Base-by-base conservation (phyloP, 1,140 invertebrate genomes). In the Paraescarpia echinospica region DNA sequence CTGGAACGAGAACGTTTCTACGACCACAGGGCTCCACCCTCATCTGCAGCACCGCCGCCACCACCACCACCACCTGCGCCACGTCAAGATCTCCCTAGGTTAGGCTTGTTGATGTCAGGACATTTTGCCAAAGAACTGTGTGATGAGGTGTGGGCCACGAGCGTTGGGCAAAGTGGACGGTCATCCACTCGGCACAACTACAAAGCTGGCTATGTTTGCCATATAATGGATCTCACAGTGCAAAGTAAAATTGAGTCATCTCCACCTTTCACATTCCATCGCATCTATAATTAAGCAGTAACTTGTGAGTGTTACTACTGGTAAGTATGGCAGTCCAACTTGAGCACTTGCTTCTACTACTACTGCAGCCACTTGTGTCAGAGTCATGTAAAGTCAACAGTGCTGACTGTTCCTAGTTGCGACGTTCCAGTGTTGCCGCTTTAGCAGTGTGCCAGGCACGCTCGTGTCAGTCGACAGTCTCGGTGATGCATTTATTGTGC, bases 21-120 rank as follows among this genome's bases (percentile, higher is more conserved):
- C 93, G 92, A 31, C 90, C 89, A 35, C 90, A 93, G 35, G 33
- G 92, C 59, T 92, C 33, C 27, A 90, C 91, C 88, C 18, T 2
- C 35, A 35, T 35, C 92, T 91, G 92, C 92, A 35, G 33, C 92
- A 41, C 35, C 92, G 89, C n/a, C 33, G 18, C 35, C 94, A 6
- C 93, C n/a, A n/a, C n/a, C n/a, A n/a, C n/a, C 94, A 4, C 93
- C 94, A 35, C 89, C 93, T n/a, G 90, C 59, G 4, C 59, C 59
- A 77, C 59, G 59, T 31, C 59, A 77, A 77, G 59, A 77, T 18
- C 9, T 77, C 27, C 59, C 59, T 77, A 77, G 59, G 59, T 77
- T 77, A 77, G 59, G 59, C 59, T 77, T 77, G 59, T 77, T 77
- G 59, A 18, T 77, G 59, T 77, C 59, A 77, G 59, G 59, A 77